Conservation (phyloP, 2,888 invertebrate genomes). For the Ornithoptera priamus region DNA sequence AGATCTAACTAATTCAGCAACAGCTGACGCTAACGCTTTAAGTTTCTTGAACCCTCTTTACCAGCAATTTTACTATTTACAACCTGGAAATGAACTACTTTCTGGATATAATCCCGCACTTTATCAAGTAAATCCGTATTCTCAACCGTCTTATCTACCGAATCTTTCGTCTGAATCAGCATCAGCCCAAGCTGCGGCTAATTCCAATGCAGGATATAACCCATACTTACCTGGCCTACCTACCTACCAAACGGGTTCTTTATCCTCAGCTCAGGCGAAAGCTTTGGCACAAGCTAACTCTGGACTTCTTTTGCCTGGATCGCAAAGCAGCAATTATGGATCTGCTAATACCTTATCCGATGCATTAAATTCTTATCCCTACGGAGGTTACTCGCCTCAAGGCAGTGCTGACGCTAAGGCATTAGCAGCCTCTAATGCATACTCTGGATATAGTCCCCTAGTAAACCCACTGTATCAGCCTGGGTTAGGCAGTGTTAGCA, state of each 20-base stretch:
- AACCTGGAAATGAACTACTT: background rate
- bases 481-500: too few species aligned
- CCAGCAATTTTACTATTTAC: background rate
- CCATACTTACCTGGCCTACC: background rate
- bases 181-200: slow-evolving; percentile 18
- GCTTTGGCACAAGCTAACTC: slow-evolving; percentile 20
- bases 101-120: slow-evolving; percentile 1
- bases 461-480: too few species aligned
- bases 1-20: slow-evolving; percentile 4
- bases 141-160: slow-evolving; percentile 8
- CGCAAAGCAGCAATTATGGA: background rate
- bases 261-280: slow-evolving; percentile 19
- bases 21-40: slow-evolving; percentile 10
- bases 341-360: slow-evolving; percentile 19
- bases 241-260: slow-evolving; percentile 12
- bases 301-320: background rate
- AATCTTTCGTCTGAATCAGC: background rate
- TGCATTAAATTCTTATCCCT: slow-evolving; percentile 9
- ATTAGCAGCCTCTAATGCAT: slow-evolving; percentile 28
- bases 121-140: background rate
- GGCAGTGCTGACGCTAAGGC: slow-evolving; percentile 30
- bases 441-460: slow-evolving; percentile 2
- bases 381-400: background rate
- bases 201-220: slow-evolving; percentile 9
- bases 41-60: background rate